Conservation (phyloP, 2,797 vertebrate species). For the Muscicapa striata region DNA sequence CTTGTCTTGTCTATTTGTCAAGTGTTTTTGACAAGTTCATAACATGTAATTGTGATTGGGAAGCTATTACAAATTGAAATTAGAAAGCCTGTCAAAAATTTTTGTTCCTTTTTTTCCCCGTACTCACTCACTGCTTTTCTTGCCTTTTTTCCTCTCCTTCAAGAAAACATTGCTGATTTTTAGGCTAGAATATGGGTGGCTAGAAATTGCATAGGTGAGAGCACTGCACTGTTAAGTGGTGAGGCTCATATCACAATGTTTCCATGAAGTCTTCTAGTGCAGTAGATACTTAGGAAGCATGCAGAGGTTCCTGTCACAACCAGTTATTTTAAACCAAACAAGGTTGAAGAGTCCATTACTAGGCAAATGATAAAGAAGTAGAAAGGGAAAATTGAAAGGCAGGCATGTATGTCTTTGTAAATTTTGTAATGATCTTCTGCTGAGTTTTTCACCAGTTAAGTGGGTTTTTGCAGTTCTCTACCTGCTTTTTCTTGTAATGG, state of each 20-base stretch:
- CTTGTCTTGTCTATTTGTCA: conserved; percentile 64
- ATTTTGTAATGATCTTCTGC: not conserved
- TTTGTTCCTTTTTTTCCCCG: not conserved
- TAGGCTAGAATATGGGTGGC: not conserved
- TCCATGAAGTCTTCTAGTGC: not conserved
- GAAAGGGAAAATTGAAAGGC: not conserved
- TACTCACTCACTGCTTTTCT: not conserved
- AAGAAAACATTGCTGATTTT: not conserved
- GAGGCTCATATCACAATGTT: not conserved
- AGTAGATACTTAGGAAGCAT: not conserved
- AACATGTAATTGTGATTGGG: conserved; percentile 20
- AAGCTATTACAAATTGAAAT: conserved; percentile 1
- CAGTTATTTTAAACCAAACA: not conserved
- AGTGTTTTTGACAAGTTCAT: conserved; percentile 39
- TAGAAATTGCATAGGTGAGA: not conserved
- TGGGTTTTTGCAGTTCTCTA: not conserved
- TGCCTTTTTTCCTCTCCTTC: not conserved
- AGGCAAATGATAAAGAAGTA: not conserved
- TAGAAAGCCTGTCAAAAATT: not conserved
- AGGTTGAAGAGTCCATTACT: not conserved
- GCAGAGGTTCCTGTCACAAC: not conserved
- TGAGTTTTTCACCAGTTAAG: not conserved
- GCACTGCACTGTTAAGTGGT: not conserved
- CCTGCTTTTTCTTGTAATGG: not conserved
- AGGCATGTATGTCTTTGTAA: not conserved